phyloP scores from a whole-genome alignment of 2,797 vertebrate species.

The Enteromius fasciolatus region DNA sequence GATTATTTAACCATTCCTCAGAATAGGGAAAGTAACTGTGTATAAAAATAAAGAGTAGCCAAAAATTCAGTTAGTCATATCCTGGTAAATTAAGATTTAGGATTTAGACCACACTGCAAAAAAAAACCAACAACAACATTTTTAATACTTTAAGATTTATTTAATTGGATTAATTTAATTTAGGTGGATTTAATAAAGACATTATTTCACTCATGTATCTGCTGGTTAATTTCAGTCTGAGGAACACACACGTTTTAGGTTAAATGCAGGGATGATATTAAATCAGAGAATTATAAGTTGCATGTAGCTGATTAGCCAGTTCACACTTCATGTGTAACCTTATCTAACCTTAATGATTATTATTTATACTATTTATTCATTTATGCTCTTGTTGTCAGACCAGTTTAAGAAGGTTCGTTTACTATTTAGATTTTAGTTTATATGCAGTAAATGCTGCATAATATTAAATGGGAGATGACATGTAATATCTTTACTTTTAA shows the following conservation, averaged over 20 bases:
- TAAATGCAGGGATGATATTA: not conserved
- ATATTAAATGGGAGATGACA: not conserved
- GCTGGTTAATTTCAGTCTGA: not conserved
- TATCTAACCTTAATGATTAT: not conserved
- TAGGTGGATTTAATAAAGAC: not conserved
- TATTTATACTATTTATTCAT: not conserved
- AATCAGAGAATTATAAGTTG: not conserved
- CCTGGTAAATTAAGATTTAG: not conserved
- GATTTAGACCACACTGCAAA: conserved; percentile 12
- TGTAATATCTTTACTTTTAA: not conserved
- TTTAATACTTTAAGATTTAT: not conserved
- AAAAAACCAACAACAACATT: not conserved
- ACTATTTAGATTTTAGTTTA: not conserved
- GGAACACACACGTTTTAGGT: not conserved
- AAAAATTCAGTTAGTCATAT: conserved; percentile 44
- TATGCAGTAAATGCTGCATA: not conserved
- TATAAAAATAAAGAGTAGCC: not conserved
- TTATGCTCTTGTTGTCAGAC: not conserved
- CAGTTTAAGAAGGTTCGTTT: too few relatives aligned
- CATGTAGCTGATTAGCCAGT: not conserved
- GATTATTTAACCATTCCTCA: not conserved
- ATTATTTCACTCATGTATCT: conserved; percentile 27
- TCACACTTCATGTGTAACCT: not conserved
- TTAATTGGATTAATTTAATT: conserved; percentile 8
- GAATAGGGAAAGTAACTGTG: not conserved